Conservation (phyloP, 2,113 vertebrate species). For the Neotoma lepida region DNA sequence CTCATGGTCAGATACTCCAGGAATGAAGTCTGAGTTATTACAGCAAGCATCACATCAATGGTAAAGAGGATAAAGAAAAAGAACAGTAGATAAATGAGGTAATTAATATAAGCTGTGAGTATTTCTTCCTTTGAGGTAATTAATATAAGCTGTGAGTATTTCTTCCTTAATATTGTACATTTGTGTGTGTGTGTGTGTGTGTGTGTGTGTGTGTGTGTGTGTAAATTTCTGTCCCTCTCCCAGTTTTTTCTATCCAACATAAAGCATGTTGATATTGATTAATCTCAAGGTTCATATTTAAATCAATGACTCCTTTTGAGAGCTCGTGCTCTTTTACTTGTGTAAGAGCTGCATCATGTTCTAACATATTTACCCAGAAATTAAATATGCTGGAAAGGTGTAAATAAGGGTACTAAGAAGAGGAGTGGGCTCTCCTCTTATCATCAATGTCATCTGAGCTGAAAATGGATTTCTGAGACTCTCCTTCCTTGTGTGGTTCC, state of each 20-base stretch:
- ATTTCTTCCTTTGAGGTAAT: too few relatives aligned
- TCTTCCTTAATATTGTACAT: background rate
- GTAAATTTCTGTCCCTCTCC: background rate
- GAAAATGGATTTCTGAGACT: background rate
- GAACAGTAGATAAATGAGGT: background rate
- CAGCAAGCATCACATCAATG: background rate
- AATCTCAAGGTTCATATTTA: background rate
- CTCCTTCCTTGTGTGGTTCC: background rate
- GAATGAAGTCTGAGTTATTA: background rate
- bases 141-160: too few relatives aligned
- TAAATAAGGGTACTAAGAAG: background rate
- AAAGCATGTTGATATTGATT: background rate
- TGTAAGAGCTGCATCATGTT: background rate
- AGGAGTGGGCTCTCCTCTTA: background rate
- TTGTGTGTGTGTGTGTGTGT: background rate
- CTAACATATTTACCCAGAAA: background rate
- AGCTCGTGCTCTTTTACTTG: background rate
- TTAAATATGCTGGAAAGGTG: background rate
- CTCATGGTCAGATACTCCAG: background rate
- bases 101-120: background rate
- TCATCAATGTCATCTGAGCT: background rate
- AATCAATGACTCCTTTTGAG: background rate
- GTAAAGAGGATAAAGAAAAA: background rate
- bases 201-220: background rate
- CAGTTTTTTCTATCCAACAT: background rate